These are phyloP conservation scores for Nyctereutes procyonoides DNA, from an alignment of 2,113 vertebrate genomes.

Conservation along the genomic window DNA sequence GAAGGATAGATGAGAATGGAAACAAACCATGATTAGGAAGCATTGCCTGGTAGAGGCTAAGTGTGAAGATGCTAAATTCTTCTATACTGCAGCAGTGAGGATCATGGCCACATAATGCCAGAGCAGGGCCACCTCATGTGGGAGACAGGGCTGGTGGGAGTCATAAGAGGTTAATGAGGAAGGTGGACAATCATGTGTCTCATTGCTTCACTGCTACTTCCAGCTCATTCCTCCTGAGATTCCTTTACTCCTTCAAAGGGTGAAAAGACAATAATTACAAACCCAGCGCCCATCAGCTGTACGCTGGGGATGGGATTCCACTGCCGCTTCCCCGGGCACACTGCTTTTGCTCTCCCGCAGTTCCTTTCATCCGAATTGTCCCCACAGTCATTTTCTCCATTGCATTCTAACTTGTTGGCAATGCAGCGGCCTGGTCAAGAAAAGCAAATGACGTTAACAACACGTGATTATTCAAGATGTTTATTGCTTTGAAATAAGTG, in stretches of 20 bases:
- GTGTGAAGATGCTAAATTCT: background rate
- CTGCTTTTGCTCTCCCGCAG: slow-evolving; percentile 83
- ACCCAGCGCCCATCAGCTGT: slow-evolving; percentile 90
- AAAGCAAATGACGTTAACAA: background rate
- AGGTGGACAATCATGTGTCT: background rate
- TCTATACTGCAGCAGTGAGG: background rate
- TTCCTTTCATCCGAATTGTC: slow-evolving; percentile 95
- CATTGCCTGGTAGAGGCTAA: background rate
- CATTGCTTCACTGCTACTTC: background rate
- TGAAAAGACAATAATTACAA: slow-evolving; percentile 81
- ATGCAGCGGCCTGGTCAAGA: slow-evolving; percentile 92
- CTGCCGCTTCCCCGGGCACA: slow-evolving; percentile 82
- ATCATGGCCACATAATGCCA: background rate
- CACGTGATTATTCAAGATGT: background rate
- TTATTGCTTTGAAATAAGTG: background rate
- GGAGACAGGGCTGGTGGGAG: background rate
- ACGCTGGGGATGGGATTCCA: slow-evolving; percentile 87
- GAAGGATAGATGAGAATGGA: background rate
- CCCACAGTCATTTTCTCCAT: slow-evolving; percentile 95
- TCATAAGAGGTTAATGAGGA: background rate
- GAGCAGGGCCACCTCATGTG: background rate
- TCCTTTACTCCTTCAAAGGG: background rate
- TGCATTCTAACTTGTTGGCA: slow-evolving; percentile 89
- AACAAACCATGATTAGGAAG: background rate
- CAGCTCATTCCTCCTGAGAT: background rate